Base-by-base conservation (phyloP, 2,113 vertebrate species). In the Isichthys henryi region DNA sequence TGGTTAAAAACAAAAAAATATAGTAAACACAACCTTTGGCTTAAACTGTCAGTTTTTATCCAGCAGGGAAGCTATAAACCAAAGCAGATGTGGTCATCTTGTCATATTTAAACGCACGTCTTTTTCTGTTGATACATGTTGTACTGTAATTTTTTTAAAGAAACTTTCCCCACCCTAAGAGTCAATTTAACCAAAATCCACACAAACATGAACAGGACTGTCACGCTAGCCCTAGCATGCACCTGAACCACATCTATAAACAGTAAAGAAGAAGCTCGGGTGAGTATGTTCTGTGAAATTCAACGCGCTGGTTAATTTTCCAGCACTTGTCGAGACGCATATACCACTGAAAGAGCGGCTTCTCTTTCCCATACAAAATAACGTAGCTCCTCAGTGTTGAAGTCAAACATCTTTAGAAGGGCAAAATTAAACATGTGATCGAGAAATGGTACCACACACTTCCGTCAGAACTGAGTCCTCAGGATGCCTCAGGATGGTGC, bases 41-140 rank as follows among this genome's bases (percentile, higher is more conserved):
- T 8, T 82, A 39, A 82, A 82, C 17, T 46, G 39, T 82, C 77
- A 46, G 77, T 82, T 82, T 82, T 82, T 43, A 19, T 82, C 39
- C 11, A 43, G 35, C 77, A 82, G 17, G n/a, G 31, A 13, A 27
- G 35, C 31, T 45, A 21, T 82, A 82, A 39, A 19, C 15, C 1
- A 82, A 21, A 82, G 45, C 80, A 83, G 80, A 83, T n/a, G 80
- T 46, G 62, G 62, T n/a, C 62, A 66, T 66, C 62, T 82, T 82
- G 35, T 82, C 62, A 27, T 82, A 83, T 11, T 83, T 39, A 43
- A 83, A 48, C 48, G 10, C 43, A 82, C 39, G 7, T 43, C 35
- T 83, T 23, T 80, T 43, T 82, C 77, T 21, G 77, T 82, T 82
- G 35, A 45, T 82, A 82, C 77, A 45, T 82, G 35, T 39, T 82